phyloP scores from a whole-genome alignment of 1,140 invertebrate species.

The Cherax destructor region DNA sequence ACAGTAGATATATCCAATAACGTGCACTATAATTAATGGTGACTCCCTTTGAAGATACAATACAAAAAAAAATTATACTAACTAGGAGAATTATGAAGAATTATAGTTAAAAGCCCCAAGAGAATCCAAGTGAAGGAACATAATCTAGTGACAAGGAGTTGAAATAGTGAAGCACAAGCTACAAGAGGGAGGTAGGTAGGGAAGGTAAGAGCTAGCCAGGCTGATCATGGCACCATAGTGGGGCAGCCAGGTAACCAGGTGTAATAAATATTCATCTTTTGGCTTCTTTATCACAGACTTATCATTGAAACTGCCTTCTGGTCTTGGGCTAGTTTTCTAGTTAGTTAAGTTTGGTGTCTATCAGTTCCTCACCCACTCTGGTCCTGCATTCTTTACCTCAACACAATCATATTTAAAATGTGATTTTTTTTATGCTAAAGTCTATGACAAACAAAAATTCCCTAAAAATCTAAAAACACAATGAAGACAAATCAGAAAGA shows the following conservation, averaged over 20 bases:
- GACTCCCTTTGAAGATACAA: neutral
- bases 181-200: neutral
- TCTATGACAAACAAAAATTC: neutral
- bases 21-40: neutral
- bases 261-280: slow-evolving; percentile 10
- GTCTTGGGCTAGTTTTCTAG: neutral
- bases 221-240: neutral
- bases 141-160: neutral
- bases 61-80: neutral
- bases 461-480: neutral
- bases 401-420: neutral
- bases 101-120: neutral
- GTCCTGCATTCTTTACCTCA: neutral
- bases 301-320: neutral
- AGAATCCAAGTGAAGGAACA: neutral
- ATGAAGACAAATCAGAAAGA: neutral
- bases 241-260: slow-evolving; percentile 3
- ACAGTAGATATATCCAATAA: neutral
- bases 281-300: slow-evolving; percentile 11
- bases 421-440: neutral
- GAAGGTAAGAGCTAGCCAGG: neutral
- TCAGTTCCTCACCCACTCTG: neutral
- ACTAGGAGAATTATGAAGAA: neutral
- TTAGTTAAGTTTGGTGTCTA: neutral
- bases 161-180: neutral